Evolutionary conservation across 2,113 vertebrate genomes (phyloP).

Genomic region (Chauna torquata): DNA sequence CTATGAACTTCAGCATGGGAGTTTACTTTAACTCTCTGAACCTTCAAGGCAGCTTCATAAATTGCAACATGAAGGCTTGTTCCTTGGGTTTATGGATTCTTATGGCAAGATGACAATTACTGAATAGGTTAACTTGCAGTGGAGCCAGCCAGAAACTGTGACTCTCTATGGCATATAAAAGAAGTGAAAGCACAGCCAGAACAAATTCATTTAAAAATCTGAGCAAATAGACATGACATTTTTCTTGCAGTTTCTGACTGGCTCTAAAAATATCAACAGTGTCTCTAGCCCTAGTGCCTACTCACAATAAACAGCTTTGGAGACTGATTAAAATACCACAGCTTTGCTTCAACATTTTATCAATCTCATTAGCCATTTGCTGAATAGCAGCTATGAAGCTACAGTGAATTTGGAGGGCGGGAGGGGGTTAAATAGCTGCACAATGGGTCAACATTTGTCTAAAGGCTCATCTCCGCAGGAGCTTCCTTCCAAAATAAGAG

Average conservation of each 20-base stretch:
- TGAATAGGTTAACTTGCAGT: constrained; percentile 36
- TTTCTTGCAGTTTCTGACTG: constrained; percentile 62
- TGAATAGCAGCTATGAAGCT: constrained; percentile 37
- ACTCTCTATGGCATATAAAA: constrained; percentile 38
- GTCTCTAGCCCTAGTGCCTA: constrained; percentile 12
- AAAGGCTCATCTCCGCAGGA: constrained; percentile 47
- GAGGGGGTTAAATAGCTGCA: constrained; percentile 32
- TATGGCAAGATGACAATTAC: constrained; percentile 30
- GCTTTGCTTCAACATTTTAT: constrained; percentile 38
- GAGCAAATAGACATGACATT: constrained; percentile 64
- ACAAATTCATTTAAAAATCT: constrained; percentile 53
- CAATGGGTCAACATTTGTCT: constrained; percentile 59
- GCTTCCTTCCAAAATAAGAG: constrained; percentile 16
- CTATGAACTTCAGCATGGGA: neutral
- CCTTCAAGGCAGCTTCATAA: neutral
- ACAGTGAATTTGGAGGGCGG: neutral
- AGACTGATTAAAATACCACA: constrained; percentile 58
- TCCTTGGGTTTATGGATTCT: constrained; percentile 23
- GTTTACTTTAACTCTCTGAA: neutral
- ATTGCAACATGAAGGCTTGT: neutral
- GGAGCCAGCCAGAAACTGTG: constrained; percentile 34
- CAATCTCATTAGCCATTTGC: constrained; percentile 63
- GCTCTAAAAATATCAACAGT: constrained; percentile 63
- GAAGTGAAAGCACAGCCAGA: constrained; percentile 48
- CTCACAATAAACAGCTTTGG: constrained; percentile 56